A percentile compares a stretch with the other conserved stretches of the same genome.
These are phyloP conservation scores for Zosterops borbonicus DNA, from an alignment of 2,113 vertebrate genomes.

Conservation along the genomic window DNA sequence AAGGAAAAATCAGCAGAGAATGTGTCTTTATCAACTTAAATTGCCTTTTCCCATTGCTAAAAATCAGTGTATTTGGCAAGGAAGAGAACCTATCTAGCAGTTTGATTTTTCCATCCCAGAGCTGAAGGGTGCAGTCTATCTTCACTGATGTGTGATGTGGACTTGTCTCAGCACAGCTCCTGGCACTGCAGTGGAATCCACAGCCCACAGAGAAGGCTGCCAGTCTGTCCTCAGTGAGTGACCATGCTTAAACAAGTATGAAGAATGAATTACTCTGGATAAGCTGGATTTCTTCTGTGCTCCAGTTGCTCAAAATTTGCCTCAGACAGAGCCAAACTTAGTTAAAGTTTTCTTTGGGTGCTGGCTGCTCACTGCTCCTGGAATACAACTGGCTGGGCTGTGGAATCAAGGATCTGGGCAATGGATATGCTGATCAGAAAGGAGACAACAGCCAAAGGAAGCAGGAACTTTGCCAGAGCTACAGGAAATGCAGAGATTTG, in stretches of 20 bases:
- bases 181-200: not conserved
- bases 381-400: not conserved
- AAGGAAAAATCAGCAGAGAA: slow-evolving; percentile 59
- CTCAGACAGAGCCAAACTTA: not conserved
- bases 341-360: slow-evolving; percentile 4
- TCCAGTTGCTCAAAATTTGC: not conserved
- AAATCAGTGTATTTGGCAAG: slow-evolving; percentile 8
- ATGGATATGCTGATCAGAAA: not conserved
- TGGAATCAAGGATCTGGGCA: not conserved
- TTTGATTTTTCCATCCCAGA: slow-evolving; percentile 61
- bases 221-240: slow-evolving; percentile 23
- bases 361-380: not conserved
- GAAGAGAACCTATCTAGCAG: slow-evolving; percentile 35
- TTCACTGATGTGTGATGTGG: slow-evolving; percentile 14
- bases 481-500: not conserved
- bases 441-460: not conserved
- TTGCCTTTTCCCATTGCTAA: slow-evolving; percentile 67
- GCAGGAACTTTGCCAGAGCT: not conserved
- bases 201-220: slow-evolving; percentile 2
- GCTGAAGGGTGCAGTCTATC: slow-evolving; percentile 57
- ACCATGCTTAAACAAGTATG: slow-evolving; percentile 30
- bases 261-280: slow-evolving; percentile 26
- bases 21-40: slow-evolving; percentile 73
- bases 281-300: slow-evolving; percentile 20
- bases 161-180: slow-evolving; percentile 21